Percentiles rank a stretch among this genome's conserved stretches.
These are phyloP conservation scores for Tapera naevia DNA, from an alignment of 2,797 vertebrate genomes.

Conservation along the genomic window DNA sequence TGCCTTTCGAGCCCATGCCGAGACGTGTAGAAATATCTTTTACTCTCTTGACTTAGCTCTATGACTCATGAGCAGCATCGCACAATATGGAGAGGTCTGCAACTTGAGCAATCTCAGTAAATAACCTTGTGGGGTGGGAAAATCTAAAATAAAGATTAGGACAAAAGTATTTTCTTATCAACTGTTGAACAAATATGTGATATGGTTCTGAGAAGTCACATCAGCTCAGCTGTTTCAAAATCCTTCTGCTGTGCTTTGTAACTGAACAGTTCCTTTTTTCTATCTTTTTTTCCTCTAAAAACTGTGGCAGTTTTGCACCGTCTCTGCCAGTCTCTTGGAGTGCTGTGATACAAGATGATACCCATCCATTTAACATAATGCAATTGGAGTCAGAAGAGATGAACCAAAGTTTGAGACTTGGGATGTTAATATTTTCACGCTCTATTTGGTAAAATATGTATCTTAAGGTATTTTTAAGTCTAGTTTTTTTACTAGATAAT, in stretches of 20 bases:
- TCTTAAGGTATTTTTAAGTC: not conserved
- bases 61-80: not conserved
- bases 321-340: not conserved
- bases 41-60: not conserved
- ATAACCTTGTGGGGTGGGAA: not conserved
- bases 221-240: not conserved
- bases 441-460: not conserved
- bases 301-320: fast-evolving
- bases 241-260: not conserved
- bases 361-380: not conserved
- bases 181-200: not conserved
- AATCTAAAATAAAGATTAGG: not conserved
- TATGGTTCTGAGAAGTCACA: not conserved
- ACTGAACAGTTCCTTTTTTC: not conserved
- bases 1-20: not conserved
- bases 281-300: not conserved
- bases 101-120: not conserved
- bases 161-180: not conserved
- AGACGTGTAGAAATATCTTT: not conserved
- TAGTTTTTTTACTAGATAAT: not conserved
- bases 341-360: not conserved
- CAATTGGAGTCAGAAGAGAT: not conserved
- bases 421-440: not conserved
- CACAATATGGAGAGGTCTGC: fast-evolving
- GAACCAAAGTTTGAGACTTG: not conserved